Conservation (phyloP, 1,140 invertebrate genomes). For the Zaprionus ghesquierei region DNA sequence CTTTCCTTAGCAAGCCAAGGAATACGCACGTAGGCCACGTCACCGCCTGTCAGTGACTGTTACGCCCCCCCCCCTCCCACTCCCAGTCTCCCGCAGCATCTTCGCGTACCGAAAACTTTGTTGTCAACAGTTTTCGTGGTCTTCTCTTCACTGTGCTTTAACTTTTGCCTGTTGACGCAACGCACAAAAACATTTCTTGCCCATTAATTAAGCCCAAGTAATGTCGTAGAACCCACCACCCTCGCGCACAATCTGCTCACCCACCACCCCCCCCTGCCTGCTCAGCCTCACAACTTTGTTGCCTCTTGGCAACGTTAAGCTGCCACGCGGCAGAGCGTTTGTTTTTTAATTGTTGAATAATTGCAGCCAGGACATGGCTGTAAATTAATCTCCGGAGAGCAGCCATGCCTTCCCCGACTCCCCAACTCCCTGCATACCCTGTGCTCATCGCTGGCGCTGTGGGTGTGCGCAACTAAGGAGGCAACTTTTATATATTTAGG, state of each 20-base stretch:
- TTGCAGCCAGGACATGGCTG: constrained; percentile 37
- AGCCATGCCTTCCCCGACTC: not conserved
- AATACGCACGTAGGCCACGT: constrained; percentile 54
- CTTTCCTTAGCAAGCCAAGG: constrained; percentile 25
- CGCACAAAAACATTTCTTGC: constrained; percentile 52
- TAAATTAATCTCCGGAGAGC: constrained; percentile 31
- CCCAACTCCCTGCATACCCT: constrained; percentile 14
- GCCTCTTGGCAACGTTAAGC: not conserved
- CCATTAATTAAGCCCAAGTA: constrained; percentile 77
- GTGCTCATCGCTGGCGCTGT: not conserved
- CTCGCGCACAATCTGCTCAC: no score
- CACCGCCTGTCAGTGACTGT: constrained; percentile 40
- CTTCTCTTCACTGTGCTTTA: constrained; percentile 50
- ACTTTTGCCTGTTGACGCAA: constrained; percentile 60
- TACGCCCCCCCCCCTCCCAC: not conserved
- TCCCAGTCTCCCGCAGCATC: no score
- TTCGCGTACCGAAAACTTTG: constrained; percentile 41
- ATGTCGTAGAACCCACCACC: constrained; percentile 33
- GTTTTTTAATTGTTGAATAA: constrained; percentile 76
- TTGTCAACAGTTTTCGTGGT: constrained; percentile 73
- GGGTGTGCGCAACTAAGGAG: not conserved
- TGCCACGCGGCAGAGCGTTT: constrained; percentile 33
- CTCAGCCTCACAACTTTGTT: not conserved
- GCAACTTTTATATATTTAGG: not conserved
- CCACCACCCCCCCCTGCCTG: not conserved